Percentiles rank a stretch among this genome's conserved stretches.
Conservation (phyloP, 2,888 invertebrate species). For the Amblyjoppa proteus region DNA sequence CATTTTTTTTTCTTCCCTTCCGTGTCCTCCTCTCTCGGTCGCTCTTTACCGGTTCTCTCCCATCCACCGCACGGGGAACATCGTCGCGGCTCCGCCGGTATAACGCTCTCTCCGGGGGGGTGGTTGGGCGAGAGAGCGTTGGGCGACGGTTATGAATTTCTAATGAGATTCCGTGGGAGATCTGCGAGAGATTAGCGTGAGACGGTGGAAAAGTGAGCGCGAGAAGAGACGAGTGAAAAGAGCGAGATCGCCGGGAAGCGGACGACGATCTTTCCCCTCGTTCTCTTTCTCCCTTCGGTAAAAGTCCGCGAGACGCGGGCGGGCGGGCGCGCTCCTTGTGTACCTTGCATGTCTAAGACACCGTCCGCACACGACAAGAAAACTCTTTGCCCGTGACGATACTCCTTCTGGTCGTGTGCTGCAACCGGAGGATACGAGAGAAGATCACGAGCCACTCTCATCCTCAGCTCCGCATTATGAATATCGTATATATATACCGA, state of each 20-base stretch:
- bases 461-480: constrained; percentile 32
- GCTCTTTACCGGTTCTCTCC: constrained; percentile 46
- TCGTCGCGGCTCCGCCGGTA: constrained; percentile 47
- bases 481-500: constrained; percentile 12
- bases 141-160: constrained; percentile 84
- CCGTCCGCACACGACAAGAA: constrained; percentile 67
- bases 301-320: constrained; percentile 4
- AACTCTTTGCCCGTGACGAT: constrained; percentile 46
- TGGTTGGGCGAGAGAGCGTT: constrained; percentile 57
- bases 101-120: constrained; percentile 54
- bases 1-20: constrained; percentile 11
- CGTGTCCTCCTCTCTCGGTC: constrained; percentile 36
- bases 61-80: constrained; percentile 53
- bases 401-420: constrained; percentile 10
- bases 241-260: constrained; percentile 20
- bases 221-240: constrained; percentile 50
- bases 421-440: constrained; percentile 45
- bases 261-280: neutral
- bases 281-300: constrained; percentile 24
- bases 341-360: constrained; percentile 80
- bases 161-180: constrained; percentile 85
- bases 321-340: constrained; percentile 66
- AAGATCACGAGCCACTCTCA: constrained; percentile 22
- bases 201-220: constrained; percentile 63
- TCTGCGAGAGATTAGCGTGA: constrained; percentile 84